A percentile compares a stretch with the other conserved stretches of the same genome.
phyloP scores from a whole-genome alignment of 2,888 invertebrate species.

The Tetramorium bicarinatum region DNA sequence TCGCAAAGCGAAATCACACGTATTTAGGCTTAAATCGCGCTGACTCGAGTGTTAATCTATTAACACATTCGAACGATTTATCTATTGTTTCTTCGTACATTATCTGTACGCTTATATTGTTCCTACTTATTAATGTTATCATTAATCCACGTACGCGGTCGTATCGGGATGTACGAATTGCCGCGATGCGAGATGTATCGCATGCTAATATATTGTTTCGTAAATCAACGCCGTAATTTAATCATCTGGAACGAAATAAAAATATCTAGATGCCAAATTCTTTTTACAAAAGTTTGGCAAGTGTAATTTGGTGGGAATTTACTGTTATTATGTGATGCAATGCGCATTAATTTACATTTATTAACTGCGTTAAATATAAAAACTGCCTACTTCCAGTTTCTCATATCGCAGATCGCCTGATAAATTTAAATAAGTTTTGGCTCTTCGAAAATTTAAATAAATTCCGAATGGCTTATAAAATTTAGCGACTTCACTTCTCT shows the following conservation, averaged over 20 bases:
- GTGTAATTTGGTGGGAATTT: neutral
- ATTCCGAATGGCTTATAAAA: neutral
- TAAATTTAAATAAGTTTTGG: neutral
- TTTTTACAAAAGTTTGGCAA: neutral
- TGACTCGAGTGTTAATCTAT: neutral
- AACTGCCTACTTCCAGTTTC: neutral
- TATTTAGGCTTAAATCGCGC: conserved; percentile 16
- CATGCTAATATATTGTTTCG: neutral
- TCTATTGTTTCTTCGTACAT: neutral
- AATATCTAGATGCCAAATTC: neutral
- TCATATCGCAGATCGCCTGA: neutral
- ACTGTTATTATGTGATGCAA: neutral
- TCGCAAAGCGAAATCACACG: neutral
- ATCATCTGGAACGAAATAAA: neutral
- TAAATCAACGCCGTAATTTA: neutral
- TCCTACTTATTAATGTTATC: conserved; percentile 11
- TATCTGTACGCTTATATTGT: neutral
- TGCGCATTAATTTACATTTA: neutral
- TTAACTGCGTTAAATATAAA: neutral
- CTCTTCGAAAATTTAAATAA: neutral
- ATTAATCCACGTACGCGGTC: conserved; percentile 8
- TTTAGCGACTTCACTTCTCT: neutral
- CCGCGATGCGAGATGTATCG: neutral
- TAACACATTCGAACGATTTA: neutral
- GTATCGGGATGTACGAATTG: neutral